Evolutionary conservation across 2,797 vertebrate species (phyloP).

Genomic region (Gallirallus australis): DNA sequence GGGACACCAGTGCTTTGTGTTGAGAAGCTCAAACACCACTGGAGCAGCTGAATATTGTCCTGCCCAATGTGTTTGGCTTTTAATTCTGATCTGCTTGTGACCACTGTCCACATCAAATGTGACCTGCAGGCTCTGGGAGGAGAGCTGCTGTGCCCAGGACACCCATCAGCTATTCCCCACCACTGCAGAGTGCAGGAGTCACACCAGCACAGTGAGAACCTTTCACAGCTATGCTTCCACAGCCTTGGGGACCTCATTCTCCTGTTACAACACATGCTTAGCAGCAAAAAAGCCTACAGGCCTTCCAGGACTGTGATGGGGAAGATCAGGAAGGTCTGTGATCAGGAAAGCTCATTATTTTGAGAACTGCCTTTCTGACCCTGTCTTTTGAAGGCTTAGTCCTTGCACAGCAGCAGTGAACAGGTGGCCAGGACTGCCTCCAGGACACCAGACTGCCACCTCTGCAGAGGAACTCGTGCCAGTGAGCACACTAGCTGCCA

Average conservation of each 20-base stretch:
- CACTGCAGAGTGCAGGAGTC: background rate
- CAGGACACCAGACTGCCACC: background rate
- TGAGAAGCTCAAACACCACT: background rate
- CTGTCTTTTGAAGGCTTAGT: background rate
- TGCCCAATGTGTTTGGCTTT: background rate
- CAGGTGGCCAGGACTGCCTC: background rate
- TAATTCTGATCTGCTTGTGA: background rate
- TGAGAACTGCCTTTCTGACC: background rate
- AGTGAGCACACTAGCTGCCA: background rate
- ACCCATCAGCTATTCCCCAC: rapidly evolving
- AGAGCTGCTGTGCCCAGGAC: background rate
- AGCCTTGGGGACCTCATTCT: background rate
- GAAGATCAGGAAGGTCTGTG: background rate
- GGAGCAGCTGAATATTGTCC: background rate
- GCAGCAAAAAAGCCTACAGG: background rate
- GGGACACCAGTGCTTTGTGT: background rate
- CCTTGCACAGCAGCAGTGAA: background rate
- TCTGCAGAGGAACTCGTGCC: background rate
- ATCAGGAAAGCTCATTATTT: background rate
- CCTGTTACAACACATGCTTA: background rate
- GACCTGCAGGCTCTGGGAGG: background rate
- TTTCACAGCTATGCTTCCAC: background rate
- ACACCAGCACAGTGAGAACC: background rate
- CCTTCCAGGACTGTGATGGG: background rate
- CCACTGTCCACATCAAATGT: rapidly evolving